Base-by-base conservation (phyloP, 2,888 invertebrate species). In the Polydrusus pterygomalis region DNA sequence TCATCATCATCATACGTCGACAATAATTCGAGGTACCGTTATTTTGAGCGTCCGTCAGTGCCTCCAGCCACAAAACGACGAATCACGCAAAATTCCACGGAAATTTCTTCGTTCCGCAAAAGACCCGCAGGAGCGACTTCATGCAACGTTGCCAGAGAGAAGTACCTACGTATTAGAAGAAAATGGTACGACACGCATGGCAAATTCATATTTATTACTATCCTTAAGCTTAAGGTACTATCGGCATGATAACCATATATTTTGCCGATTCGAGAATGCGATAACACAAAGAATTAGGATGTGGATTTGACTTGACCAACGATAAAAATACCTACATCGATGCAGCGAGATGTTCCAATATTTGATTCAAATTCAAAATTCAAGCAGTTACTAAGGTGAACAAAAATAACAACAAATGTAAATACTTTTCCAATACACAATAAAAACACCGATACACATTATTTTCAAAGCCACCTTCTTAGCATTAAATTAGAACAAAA, bases 41-140 rank as follows among this genome's bases (percentile, higher is more conserved):
- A 71, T 6, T 38, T 45, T 45, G 47, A 70, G 60, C 60, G 69
- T 45, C 70, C 15, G 49, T n/a, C 58, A 18, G 71, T 6, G 54
- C 71, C 62, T 34, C 38, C 15, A 63, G 63, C 70, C 34, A 62
- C 70, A 70, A 70, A 70, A 70, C 38, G 63, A 62, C 62, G 63
- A 62, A 64, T 71, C 71, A 64, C 64, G 71, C 71, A 71, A 58
- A 60, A 71, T 71, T 71, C 71, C 49, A 54, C 25, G 63, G 56
- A 71, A 65, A 71, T 71, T 71, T 71, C 71, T 71, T 64, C 45
- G 71, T 65, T 71, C 56, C 71, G 71, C 71, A 71, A 65, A 70
- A 70, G 60, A 60, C 70, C 70, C 25, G 60, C 60, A 58, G 69
- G 56, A 69, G 43, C 17, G 40, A 18, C 40, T 45, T 69, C 30